Base-by-base conservation (phyloP, 2,888 invertebrate species). In the Leptinotarsa juncta region DNA sequence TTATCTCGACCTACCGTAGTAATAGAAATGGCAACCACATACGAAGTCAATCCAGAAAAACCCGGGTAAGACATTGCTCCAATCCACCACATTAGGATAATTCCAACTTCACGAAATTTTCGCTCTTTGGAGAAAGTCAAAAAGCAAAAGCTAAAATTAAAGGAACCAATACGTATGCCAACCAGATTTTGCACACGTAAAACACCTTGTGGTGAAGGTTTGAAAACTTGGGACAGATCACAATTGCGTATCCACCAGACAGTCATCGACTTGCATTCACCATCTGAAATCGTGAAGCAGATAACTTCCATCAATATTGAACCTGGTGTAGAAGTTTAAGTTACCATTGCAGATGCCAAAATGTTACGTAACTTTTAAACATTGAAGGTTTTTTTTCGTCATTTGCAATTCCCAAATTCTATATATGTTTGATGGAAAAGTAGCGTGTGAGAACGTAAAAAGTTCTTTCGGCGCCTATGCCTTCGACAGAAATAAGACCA, bases 141-240 rank as follows among this genome's bases (percentile, higher is more conserved):
- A 90, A 97, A 97, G 84, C 98, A 99, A 89, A 96, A 97, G 85
- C 90, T 99, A 83, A 95, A 96, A 84, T 98, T 98, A 5, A 98
- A 98, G 91, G 99, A 99, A 74, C 99, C 99, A 79, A 97, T 99
- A 75, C 95, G 99, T 86, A 97, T 99, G 97, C 99, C 99, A 60
- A 99, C 98, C 81, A 99, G 90, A 93, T 94, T 79, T 92, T 99
- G 73, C 94, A 99, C 99, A 75, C 94, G 99, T 83, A 99, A 99
- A 89, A 99, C 99, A 32, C 99, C 99, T 86, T 99, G 99, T 88
- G 99, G 99, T 91, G 99, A 99, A 89, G 99, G 99, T 90, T 99
- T 99, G 80, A 99, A 99, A 90, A 99, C 99, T 67, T 99, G 99
- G 99, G 99, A 99, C 91, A 92, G 98, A 78, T 89, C 86, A 83